These are phyloP conservation scores for Achroia grisella DNA, from an alignment of 1,140 invertebrate species.

Conservation along the genomic window DNA sequence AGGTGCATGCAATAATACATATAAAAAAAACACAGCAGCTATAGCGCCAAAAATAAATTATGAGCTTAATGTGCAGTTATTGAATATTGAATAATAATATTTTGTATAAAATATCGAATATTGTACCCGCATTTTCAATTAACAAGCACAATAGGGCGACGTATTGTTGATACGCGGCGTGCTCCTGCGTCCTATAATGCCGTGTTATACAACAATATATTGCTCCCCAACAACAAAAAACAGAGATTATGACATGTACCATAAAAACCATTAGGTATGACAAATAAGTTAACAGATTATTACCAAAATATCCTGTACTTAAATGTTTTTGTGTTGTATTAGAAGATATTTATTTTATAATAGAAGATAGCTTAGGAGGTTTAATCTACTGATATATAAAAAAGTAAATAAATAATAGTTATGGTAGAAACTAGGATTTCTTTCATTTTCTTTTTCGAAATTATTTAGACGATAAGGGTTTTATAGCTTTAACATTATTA, in stretches of 20 bases:
- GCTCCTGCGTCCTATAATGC: conserved; percentile 38
- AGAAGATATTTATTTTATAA: conserved; percentile 33
- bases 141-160: conserved; percentile 33
- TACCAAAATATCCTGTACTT: conserved; percentile 23
- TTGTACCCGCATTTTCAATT: conserved; percentile 47
- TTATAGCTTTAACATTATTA: no score
- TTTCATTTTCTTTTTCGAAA: no score
- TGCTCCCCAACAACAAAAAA: conserved; percentile 42
- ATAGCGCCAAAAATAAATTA: no score
- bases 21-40: conserved; percentile 6
- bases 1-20: conserved; percentile 5
- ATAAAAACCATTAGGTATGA: conserved; percentile 39
- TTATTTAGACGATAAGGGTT: no score
- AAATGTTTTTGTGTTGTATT: conserved; percentile 22
- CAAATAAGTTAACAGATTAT: conserved; percentile 44
- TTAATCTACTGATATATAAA: no score
- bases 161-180: conserved; percentile 40
- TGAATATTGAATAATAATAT: conserved; percentile 13
- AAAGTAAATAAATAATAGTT: no score
- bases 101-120: conserved; percentile 39
- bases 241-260: conserved; percentile 33
- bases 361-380: conserved; percentile 6
- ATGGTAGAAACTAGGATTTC: no score
- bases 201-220: conserved; percentile 51
- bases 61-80: conserved; percentile 9